Percentiles rank a stretch among this genome's conserved stretches.
Conservation (phyloP, 1,140 invertebrate species). For the Spodoptera frugiperda region DNA sequence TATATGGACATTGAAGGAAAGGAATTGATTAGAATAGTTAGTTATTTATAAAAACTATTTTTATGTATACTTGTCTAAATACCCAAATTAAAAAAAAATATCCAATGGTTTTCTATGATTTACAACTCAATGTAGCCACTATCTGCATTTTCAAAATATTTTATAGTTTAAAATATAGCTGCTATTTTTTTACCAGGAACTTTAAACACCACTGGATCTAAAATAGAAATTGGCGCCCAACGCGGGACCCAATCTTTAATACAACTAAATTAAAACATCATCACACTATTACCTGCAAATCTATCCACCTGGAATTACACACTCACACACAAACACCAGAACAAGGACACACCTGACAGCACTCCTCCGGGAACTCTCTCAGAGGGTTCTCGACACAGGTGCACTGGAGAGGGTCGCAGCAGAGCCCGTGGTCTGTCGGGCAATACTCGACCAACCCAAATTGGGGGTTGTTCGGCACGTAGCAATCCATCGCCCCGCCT, state of each 20-base stretch:
- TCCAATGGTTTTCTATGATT: no score
- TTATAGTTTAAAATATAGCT: no score
- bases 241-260: not conserved
- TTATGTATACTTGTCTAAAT: no score
- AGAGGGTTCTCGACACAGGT: slow-evolving; percentile 65
- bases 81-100: no score
- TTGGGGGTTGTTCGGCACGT: slow-evolving; percentile 85
- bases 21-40: no score
- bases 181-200: no score
- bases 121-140: no score
- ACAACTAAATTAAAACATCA: not conserved
- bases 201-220: no score
- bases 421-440: slow-evolving; percentile 67
- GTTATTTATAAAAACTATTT: no score
- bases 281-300: not conserved
- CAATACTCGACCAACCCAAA: slow-evolving; percentile 80
- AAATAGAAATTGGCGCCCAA: slow-evolving; percentile 4
- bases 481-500: slow-evolving; percentile 83
- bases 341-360: slow-evolving; percentile 69
- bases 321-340: not conserved
- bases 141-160: no score
- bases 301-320: not conserved
- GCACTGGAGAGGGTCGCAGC: slow-evolving; percentile 82
- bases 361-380: slow-evolving; percentile 75
- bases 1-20: no score